phyloP scores from a whole-genome alignment of 2,888 invertebrate species.

The Cosmorhoe ocellata region DNA sequence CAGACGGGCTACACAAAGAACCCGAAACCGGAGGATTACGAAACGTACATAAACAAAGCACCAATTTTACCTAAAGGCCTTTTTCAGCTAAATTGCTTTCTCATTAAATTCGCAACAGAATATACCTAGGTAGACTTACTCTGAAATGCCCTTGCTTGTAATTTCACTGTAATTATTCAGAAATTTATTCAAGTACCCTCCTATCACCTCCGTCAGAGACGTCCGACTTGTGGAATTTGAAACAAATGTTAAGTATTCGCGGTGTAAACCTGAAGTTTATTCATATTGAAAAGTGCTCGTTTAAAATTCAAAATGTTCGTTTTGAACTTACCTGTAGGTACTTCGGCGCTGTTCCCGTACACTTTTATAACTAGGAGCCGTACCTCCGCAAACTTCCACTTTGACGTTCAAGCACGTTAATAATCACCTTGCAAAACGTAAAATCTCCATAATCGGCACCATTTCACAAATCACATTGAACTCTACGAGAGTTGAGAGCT shows the following conservation, averaged over 20 bases:
- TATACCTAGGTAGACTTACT: constrained; percentile 12
- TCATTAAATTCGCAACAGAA: constrained; percentile 22
- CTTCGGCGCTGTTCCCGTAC: constrained; percentile 48
- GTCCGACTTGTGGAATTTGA: constrained; percentile 44
- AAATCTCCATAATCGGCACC: constrained; percentile 64
- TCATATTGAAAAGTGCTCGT: constrained; percentile 59
- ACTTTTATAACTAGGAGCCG: constrained; percentile 39
- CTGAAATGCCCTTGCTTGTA: constrained; percentile 1
- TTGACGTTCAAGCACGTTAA: constrained; percentile 53
- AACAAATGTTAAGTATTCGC: too few species aligned
- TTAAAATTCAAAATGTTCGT: constrained; percentile 46
- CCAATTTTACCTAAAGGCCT: constrained; percentile 21
- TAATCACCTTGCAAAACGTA: constrained; percentile 61
- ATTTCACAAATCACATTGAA: constrained; percentile 69
- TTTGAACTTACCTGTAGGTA: constrained; percentile 53
- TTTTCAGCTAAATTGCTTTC: constrained; percentile 30
- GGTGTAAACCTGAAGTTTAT: constrained; percentile 35
- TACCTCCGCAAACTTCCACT: constrained; percentile 56
- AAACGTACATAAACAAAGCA: constrained; percentile 10
- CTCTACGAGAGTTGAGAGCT: constrained; percentile 49
- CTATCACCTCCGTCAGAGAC: constrained; percentile 31
- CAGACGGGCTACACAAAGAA: constrained; percentile 4
- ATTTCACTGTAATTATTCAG: constrained; percentile 39
- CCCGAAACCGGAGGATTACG: not conserved
- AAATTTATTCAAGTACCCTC: constrained; percentile 37